Base-by-base conservation (phyloP, 2,113 vertebrate genomes). In the Pteronura brasiliensis region DNA sequence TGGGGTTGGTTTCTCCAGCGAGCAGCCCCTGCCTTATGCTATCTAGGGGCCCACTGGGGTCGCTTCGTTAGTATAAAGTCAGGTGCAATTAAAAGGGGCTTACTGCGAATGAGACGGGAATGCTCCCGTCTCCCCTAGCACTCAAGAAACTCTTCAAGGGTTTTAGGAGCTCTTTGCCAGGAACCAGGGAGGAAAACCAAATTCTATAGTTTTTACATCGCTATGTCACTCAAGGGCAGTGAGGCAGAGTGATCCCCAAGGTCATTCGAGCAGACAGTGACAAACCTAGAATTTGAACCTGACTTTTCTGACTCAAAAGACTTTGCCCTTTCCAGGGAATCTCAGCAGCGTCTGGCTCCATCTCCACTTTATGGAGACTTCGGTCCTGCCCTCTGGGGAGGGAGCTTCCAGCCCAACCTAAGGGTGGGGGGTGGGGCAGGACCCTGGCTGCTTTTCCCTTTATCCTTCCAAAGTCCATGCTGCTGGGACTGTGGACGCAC, bases 131-230 rank as follows among this genome's bases (percentile, higher is more conserved):
- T 77, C 39, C 9, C 69, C 61, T 69, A 10, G 69, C 18, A 47
- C 34, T 69, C 49, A 27, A 49, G 59, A 95, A 84, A 61, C 69
- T 49, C 69, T 49, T 15, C 61, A 34, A 25, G 80, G 59, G 47
- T 44, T 90, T 95, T 77, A 47, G 67, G 69, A 47, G 47, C 59
- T 79, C 80, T 85, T 39, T 23, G 39, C 39, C 52, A 25, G 88
- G 72, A 79, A 49, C 36, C 34, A 67, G 21, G 93, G 17, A 65
- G 44, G 39, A 79, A 39, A 14, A 1, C 17, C 29, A 42, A 42
- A 8, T 90, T 49, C 31, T 29, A 3, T 83, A 12, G 34, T 67
- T 90, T 11, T 57, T 76, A 31, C 39, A 31, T 36, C 31, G 67
- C n/a, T 44, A 0, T 44, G 2, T 77, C 71, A 47, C 49, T 25